Conservation (phyloP, 2,797 vertebrate genomes). For the Phrynocephalus vlangalii region DNA sequence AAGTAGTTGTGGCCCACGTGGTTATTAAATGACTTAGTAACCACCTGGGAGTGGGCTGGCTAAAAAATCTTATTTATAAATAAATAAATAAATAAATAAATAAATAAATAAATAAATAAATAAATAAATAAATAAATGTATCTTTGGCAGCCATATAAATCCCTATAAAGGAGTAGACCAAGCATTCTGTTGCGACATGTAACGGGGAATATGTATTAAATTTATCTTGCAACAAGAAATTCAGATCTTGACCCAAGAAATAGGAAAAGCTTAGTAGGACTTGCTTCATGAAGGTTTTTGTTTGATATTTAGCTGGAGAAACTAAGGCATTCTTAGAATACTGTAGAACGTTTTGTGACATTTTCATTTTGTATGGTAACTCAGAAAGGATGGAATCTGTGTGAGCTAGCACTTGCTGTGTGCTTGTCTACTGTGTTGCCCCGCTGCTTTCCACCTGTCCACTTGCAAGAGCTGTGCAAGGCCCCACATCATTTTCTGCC, state of each 20-base stretch:
- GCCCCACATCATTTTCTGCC: neutral
- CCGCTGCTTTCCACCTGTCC: neutral
- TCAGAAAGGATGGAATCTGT: neutral
- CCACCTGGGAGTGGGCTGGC: too few species aligned
- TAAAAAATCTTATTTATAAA: too few species aligned
- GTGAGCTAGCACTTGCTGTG: neutral
- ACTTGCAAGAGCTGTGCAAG: neutral
- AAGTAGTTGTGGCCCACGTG: too few species aligned
- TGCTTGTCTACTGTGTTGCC: neutral
- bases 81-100: too few species aligned
- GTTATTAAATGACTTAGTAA: too few species aligned
- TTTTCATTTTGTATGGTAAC: conserved; percentile 17
- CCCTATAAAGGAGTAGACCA: neutral
- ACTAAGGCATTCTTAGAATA: neutral
- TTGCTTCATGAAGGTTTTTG: neutral
- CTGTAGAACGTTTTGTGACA: neutral
- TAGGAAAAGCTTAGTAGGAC: neutral
- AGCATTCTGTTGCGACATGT: neutral
- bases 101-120: too few species aligned
- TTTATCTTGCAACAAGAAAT: neutral
- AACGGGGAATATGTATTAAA: neutral
- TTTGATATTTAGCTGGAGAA: neutral
- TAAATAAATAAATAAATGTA: too few species aligned
- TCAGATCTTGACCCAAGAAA: neutral
- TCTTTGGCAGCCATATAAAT: too few species aligned